Percentiles rank a stretch among this genome's conserved stretches.
phyloP scores from a whole-genome alignment of 35 echinoderm and acorn worm genomes.

The Eucidaris tribuloides region DNA sequence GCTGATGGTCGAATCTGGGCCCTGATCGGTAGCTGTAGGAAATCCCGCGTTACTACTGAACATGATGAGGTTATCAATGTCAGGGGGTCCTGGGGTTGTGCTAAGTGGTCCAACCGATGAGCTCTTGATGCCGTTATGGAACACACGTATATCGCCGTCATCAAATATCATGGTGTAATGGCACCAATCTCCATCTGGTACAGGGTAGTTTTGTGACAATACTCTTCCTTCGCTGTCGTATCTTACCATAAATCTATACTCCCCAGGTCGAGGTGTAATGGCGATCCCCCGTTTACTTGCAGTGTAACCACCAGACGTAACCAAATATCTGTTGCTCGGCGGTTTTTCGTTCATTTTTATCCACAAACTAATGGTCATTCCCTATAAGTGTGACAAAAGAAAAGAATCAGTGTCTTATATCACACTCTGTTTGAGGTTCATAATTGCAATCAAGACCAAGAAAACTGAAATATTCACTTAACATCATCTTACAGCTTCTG shows the following conservation, averaged over 20 bases:
- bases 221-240: neutral
- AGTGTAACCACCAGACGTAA: neutral
- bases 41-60: neutral
- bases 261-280: neutral
- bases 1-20: neutral
- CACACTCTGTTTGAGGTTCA: too few species aligned
- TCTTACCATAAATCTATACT: neutral
- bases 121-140: neutral
- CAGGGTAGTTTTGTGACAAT: neutral
- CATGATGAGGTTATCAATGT: neutral
- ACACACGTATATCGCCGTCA: neutral
- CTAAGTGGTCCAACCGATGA: neutral
- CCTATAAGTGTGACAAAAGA: too few species aligned
- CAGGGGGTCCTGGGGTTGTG: neutral
- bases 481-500: too few species aligned
- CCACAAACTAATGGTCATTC: neutral
- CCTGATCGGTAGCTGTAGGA: neutral
- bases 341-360: neutral
- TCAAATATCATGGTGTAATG: neutral
- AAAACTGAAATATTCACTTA: too few species aligned
- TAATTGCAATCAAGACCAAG: too few species aligned
- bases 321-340: neutral
- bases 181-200: neutral
- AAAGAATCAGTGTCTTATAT: too few species aligned
- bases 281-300: neutral